Evolutionary conservation across 1,140 invertebrate species (phyloP).

Genomic region (Megalopta genalis): DNA sequence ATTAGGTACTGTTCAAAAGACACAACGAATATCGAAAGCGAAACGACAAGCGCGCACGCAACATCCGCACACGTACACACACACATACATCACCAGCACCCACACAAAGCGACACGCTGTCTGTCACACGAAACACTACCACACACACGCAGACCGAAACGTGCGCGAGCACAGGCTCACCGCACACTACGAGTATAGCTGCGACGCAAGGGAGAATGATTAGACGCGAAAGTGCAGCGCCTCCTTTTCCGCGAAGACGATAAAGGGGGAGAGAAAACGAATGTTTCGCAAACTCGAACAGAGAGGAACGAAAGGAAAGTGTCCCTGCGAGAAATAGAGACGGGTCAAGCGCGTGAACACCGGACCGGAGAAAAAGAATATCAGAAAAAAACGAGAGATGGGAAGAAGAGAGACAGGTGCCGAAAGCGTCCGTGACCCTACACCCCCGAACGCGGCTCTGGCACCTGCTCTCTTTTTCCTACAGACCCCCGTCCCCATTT

Average conservation of each 20-base stretch:
- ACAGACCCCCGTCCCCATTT: conserved; percentile 50
- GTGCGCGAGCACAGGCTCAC: conserved; percentile 1
- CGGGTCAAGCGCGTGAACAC: conserved; percentile 56
- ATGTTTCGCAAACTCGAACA: conserved; percentile 54
- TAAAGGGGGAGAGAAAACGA: not conserved
- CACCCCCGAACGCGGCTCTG: not conserved
- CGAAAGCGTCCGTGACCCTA: not conserved
- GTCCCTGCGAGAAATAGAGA: conserved; percentile 47
- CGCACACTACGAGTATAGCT: conserved; percentile 29
- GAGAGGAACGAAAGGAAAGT: conserved; percentile 57
- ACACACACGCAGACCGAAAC: not conserved
- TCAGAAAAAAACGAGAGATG: conserved; percentile 43
- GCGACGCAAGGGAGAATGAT: conserved; percentile 48
- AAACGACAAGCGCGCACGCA: conserved; percentile 24
- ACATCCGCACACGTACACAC: not conserved
- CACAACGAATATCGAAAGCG: conserved; percentile 54
- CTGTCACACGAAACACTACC: not conserved
- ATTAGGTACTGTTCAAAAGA: conserved; percentile 75
- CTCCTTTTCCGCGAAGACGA: conserved; percentile 31
- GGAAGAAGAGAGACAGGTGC: conserved; percentile 23
- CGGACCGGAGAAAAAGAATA: conserved; percentile 27
- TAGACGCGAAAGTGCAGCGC: conserved; percentile 52
- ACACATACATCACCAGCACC: not conserved
- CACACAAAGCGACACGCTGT: not conserved
- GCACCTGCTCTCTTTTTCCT: conserved; percentile 57